phyloP scores from a whole-genome alignment of 2,113 vertebrate genomes.

The Pygoscelis antarcticus region DNA sequence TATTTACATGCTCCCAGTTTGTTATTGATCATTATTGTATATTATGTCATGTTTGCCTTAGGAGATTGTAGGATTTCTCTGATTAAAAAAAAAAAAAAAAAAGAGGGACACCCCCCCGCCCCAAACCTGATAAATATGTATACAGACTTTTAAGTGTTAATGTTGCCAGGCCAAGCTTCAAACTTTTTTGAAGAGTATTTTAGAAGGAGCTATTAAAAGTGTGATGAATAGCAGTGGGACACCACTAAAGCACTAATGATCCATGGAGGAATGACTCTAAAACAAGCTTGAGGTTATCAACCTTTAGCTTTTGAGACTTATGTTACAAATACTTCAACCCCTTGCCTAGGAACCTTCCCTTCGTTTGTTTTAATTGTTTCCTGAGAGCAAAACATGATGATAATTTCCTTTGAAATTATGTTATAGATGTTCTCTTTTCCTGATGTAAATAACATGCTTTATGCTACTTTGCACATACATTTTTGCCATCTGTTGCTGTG shows the following conservation, averaged over 20 bases:
- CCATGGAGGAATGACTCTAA: background rate
- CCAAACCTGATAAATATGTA: background rate
- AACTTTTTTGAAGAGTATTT: background rate
- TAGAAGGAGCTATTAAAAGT: background rate
- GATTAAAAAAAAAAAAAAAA: background rate
- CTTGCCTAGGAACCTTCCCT: background rate
- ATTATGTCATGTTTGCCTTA: background rate
- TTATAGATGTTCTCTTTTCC: background rate
- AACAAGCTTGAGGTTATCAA: background rate
- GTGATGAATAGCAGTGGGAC: background rate
- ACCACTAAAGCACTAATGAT: conserved; percentile 25
- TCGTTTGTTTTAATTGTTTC: background rate
- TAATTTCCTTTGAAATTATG: background rate
- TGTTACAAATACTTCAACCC: background rate
- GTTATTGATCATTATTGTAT: background rate
- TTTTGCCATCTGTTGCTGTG: background rate
- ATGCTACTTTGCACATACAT: background rate
- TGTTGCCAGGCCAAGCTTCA: background rate
- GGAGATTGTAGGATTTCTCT: background rate
- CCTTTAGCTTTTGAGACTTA: background rate
- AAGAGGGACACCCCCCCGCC: too few species aligned
- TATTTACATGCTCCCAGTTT: background rate
- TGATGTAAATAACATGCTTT: background rate
- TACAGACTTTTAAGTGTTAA: background rate
- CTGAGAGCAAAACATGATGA: background rate